Percentiles rank a stretch among this genome's conserved stretches.
Conservation (phyloP, 2,797 vertebrate species). For the Coluber constrictor region DNA sequence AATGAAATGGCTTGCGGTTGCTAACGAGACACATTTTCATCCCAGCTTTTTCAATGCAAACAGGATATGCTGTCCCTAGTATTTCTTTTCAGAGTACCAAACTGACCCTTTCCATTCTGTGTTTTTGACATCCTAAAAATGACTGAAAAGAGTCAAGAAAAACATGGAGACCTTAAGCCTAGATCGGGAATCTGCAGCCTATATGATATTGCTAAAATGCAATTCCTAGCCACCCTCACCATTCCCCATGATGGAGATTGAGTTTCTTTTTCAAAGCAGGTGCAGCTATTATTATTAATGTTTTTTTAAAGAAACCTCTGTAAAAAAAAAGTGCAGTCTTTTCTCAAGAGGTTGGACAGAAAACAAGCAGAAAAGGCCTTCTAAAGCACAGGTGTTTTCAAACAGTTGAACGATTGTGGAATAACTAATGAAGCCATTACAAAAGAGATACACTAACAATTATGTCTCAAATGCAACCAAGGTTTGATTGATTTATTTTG, state of each 20-base stretch:
- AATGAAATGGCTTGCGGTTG: background rate
- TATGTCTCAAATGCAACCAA: background rate
- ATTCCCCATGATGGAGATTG: background rate
- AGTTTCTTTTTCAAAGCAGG: background rate
- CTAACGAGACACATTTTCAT: background rate
- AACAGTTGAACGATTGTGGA: background rate
- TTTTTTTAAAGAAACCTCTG: background rate
- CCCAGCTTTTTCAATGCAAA: background rate
- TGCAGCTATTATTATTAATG: background rate
- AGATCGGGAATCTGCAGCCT: background rate
- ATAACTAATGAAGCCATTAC: background rate
- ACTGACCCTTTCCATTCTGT: background rate
- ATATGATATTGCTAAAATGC: background rate
- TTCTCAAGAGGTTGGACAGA: background rate
- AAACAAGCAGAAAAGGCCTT: background rate
- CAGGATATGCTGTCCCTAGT: background rate
- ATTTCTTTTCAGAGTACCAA: background rate
- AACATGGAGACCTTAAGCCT: background rate
- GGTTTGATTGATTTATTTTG: background rate
- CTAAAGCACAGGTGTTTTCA: background rate
- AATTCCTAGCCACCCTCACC: background rate
- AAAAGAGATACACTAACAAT: background rate
- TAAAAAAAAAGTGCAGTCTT: background rate
- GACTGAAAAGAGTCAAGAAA: background rate
- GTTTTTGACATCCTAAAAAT: background rate